Percentiles rank a stretch among this genome's conserved stretches.
phyloP scores from a whole-genome alignment of 2,113 vertebrate species.

The Scomber scombrus region DNA sequence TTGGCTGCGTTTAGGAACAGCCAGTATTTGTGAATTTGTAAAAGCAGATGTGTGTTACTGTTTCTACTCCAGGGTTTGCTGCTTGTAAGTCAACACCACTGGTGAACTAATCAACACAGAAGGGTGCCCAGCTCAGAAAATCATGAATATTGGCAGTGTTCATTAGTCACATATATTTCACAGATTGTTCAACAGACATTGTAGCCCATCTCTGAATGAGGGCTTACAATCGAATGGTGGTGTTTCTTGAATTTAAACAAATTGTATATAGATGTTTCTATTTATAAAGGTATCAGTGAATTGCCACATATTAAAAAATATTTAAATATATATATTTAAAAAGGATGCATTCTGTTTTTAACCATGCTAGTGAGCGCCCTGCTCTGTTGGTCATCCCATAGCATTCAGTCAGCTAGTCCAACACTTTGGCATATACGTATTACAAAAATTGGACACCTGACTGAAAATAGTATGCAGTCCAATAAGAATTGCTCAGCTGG shows the following conservation, averaged over 20 bases:
- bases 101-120: slow-evolving; percentile 9
- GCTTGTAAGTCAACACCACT: slow-evolving; percentile 1
- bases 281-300: too few species aligned
- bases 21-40: background rate
- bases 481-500: too few species aligned
- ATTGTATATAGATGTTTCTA: background rate
- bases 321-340: too few species aligned
- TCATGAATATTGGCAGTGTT: background rate
- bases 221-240: background rate
- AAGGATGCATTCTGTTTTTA: too few species aligned
- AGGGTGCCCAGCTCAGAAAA: background rate
- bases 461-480: too few species aligned
- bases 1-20: background rate
- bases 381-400: too few species aligned
- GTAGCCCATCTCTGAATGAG: background rate
- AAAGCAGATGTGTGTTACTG: slow-evolving; percentile 3
- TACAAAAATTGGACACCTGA: too few species aligned
- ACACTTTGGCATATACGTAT: too few species aligned
- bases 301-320: too few species aligned
- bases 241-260: background rate
- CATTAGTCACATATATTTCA: background rate
- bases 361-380: too few species aligned
- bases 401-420: too few species aligned
- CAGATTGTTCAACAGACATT: background rate
- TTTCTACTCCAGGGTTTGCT: slow-evolving; percentile 21